Evolutionary conservation across 1,140 invertebrate genomes (phyloP).

Genomic region (Eriocheir sinensis): DNA sequence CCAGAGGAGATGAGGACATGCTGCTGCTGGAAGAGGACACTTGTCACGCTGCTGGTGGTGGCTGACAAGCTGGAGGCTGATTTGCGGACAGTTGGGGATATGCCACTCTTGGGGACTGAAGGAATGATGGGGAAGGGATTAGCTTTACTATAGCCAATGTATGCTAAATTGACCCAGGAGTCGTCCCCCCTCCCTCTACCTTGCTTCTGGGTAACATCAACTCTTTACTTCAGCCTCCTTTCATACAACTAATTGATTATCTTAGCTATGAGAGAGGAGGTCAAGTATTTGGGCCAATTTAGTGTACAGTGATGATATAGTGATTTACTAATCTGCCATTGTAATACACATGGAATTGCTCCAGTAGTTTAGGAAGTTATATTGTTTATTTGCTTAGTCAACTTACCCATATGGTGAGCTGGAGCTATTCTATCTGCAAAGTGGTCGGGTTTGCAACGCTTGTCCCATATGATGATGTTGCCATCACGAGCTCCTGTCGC

Average conservation of each 20-base stretch:
- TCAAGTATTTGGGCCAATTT: too few species aligned
- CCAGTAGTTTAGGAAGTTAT: too few species aligned
- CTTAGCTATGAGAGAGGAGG: too few species aligned
- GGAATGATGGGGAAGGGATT: background rate
- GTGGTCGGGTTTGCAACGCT: slow-evolving; percentile 79
- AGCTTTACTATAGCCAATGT: too few species aligned
- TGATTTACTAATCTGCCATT: too few species aligned
- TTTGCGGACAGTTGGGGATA: slow-evolving; percentile 62
- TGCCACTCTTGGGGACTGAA: slow-evolving; percentile 31
- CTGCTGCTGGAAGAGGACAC: slow-evolving; percentile 90
- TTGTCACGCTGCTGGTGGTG: slow-evolving; percentile 87
- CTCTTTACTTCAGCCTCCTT: too few species aligned
- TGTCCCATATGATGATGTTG: slow-evolving; percentile 92
- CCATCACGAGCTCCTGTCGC: slow-evolving; percentile 93
- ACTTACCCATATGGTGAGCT: slow-evolving; percentile 69
- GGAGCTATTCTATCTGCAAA: slow-evolving; percentile 73
- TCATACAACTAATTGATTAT: too few species aligned
- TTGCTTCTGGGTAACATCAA: too few species aligned
- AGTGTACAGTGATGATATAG: too few species aligned
- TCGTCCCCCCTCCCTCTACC: too few species aligned
- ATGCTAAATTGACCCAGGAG: too few species aligned
- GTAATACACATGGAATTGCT: too few species aligned
- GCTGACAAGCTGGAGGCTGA: slow-evolving; percentile 56
- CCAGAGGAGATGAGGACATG: slow-evolving; percentile 90
- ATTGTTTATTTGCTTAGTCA: background rate